Base-by-base conservation (phyloP, 2,113 vertebrate genomes). In the Chroicocephalus ridibundus region DNA sequence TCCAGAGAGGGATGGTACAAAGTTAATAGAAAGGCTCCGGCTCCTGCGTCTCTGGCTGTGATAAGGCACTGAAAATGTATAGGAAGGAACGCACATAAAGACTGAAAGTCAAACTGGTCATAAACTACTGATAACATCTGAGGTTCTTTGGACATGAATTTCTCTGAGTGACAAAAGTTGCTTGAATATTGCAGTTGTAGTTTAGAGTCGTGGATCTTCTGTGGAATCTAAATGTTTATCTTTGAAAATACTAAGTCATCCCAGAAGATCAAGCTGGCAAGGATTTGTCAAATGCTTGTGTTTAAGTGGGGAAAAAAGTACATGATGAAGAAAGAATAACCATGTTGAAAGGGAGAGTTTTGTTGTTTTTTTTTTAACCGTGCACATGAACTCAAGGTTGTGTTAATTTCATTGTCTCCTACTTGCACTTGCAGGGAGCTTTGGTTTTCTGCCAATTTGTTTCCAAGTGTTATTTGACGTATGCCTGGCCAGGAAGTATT, bases 401-500 rank as follows among this genome's bases (percentile, higher is more conserved):
- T 61, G 47, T 82, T 95, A 72, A 93, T 96, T 88, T 94, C 29
- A 60, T 96, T 96, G 95, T 94, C 51, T 96, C 5, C 1, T 47
- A 80, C 52, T 75, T 81, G 55, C 14, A 29, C 13, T 89, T 95
- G 91, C 62, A 96, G 47, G 62, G 90, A 90, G 62, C 64, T 96
- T 89, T 72, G 75, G 24, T 96, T 94, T 92, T 91, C 92, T 97
- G 91, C 95, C 93, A 95, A 25, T 81, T 87, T 93, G 20, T 97
- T 97, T 94, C 95, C 93, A 97, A 97, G 85, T 83, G 71, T 55
- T 93, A 94, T 81, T 95, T 95, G 91, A 96, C 10, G 42, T 97
- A 92, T 94, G 94, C 65, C 84, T 97, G 88, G 60, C 52, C 82
- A 97, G 93, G 93, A 97, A 97, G 69, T 94, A 69, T 75, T 96